A percentile compares a stretch with the other conserved stretches of the same genome.
phyloP scores from a whole-genome alignment of 2,797 vertebrate genomes.

The Cyclopterus lumpus region DNA sequence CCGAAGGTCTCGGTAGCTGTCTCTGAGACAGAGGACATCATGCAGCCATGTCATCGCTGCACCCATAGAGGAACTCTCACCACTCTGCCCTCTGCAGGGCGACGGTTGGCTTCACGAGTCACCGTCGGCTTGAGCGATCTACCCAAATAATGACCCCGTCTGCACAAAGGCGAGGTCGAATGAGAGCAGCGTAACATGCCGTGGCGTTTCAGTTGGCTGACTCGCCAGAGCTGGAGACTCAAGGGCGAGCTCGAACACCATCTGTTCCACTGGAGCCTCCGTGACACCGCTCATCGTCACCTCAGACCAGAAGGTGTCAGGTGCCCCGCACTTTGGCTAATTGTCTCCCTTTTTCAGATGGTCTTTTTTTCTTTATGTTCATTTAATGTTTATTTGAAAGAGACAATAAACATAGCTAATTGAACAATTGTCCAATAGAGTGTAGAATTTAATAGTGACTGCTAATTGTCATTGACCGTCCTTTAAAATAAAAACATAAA shows the following conservation, averaged over 20 bases:
- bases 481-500: neutral
- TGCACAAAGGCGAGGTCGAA: slow-evolving; percentile 35
- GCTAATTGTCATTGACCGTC: neutral
- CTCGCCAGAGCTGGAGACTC: slow-evolving; percentile 56
- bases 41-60: slow-evolving; percentile 9
- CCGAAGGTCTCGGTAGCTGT: slow-evolving; percentile 1
- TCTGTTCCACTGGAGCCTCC: slow-evolving; percentile 69
- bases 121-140: slow-evolving; percentile 20
- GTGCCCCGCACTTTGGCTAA: neutral
- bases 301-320: slow-evolving; percentile 69
- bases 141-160: slow-evolving; percentile 29
- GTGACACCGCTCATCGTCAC: slow-evolving; percentile 38
- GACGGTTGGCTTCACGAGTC: neutral
- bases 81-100: neutral
- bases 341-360: slow-evolving; percentile 20
- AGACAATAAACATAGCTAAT: neutral
- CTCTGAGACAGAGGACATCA: slow-evolving; percentile 15
- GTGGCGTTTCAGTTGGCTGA: slow-evolving; percentile 54
- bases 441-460: neutral
- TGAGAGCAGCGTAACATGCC: slow-evolving; percentile 32
- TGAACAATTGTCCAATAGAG: neutral
- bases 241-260: slow-evolving; percentile 72
- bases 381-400: neutral
- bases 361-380: slow-evolving; percentile 2
- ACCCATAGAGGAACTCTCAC: slow-evolving; percentile 1